Base-by-base conservation (phyloP, 2,113 vertebrate genomes). In the Stomatorhinus ivindoensis region DNA sequence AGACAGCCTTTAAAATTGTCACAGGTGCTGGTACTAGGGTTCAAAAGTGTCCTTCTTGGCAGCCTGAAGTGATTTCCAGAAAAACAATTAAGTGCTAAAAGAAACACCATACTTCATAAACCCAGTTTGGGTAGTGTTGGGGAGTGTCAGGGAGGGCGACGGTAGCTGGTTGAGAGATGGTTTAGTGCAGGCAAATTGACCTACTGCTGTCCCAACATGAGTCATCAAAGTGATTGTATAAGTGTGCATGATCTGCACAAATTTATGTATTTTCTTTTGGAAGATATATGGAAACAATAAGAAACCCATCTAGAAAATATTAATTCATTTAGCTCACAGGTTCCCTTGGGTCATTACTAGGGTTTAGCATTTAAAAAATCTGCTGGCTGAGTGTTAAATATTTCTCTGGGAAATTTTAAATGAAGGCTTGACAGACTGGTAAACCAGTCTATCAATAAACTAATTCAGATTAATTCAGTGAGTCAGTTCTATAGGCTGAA, bases 41-140 rank as follows among this genome's bases (percentile, higher is more conserved):
- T 21, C 24, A 42, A 87, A 65, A n/a, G 51, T 46, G 55, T 39
- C 86, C 3, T 44, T 50, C 21, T 42, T 87, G 55, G 87, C 87
- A 87, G 87, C 39, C 21, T 87, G 35, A 87, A 87, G 55, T 87
- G 87, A 13, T 65, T 87, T 87, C 55, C 55, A 87, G 87, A 87
- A 65, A 87, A 39, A 61, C 53, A 65, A 87, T 51, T 44, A 46
- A 6, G 87, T 87, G 55, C 53, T 39, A 65, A 46, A 35, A 61
- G 19, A 46, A 55, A 86, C 24, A 87, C 4, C 83, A 31, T 10
- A 27, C n/a, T 50, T 86, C 24, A 53, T 3, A 87, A 39, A 35
- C 17, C 50, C 82, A 84, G 82, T 21, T 17, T 39, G 50, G 13
- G 27, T 87, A 17, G 35, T 39, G 35, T 1, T 53, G 27, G 15